These are phyloP conservation scores for Auanema freiburgensis DNA, from an alignment of 2,888 invertebrate species.

Conservation along the genomic window DNA sequence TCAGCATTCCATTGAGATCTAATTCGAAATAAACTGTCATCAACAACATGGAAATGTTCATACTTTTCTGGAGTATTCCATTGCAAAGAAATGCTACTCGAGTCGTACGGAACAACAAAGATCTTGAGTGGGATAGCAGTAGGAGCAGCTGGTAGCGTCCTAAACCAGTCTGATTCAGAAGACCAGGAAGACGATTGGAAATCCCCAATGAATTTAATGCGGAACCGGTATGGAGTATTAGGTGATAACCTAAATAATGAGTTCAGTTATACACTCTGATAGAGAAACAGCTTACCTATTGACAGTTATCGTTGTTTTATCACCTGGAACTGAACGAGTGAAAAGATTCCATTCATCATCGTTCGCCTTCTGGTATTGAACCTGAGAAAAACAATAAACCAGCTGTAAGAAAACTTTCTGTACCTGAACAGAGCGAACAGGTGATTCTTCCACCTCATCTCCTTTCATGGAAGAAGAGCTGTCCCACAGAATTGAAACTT, in stretches of 20 bases:
- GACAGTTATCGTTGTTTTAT: conserved; percentile 24
- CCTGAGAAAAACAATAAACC: conserved; percentile 6
- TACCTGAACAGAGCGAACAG: conserved; percentile 34
- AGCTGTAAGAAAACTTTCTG: no score
- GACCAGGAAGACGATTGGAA: conserved; percentile 91
- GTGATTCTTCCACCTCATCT: conserved; percentile 23
- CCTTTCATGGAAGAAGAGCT: conserved; percentile 4
- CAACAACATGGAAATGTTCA: conserved; percentile 1
- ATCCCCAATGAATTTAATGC: conserved; percentile 93
- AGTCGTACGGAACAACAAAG: conserved; percentile 88
- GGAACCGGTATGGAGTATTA: conserved; percentile 77
- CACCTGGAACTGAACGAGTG: conserved; percentile 23
- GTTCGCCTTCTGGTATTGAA: conserved; percentile 57
- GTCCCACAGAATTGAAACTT: conserved; percentile 48
- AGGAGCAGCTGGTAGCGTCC: conserved; percentile 87
- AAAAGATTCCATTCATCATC: conserved; percentile 50
- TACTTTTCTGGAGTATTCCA: conserved; percentile 71
- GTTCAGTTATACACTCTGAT: background rate
- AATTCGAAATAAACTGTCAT: background rate
- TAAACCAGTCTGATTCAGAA: conserved; percentile 81
- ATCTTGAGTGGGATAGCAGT: conserved; percentile 77
- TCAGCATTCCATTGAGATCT: conserved; percentile 54
- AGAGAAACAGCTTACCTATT: conserved; percentile 17
- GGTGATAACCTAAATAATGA: conserved; percentile 74
- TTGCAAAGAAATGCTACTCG: conserved; percentile 87